These are phyloP conservation scores for Ypsolopha sequella DNA, from an alignment of 2,888 invertebrate genomes.

Conservation along the genomic window DNA sequence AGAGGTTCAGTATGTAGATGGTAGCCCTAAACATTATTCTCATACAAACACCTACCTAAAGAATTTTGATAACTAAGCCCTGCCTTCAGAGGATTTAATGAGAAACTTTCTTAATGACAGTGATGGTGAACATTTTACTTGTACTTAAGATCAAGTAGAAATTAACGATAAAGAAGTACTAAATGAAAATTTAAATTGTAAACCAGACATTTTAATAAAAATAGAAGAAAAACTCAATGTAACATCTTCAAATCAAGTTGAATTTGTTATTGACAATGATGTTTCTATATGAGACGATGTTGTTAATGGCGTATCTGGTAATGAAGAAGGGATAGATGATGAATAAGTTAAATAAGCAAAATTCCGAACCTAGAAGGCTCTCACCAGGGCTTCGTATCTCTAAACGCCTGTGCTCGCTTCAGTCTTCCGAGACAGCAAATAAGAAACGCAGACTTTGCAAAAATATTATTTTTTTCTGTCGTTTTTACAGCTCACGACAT, in stretches of 20 bases:
- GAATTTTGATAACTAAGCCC: constrained; percentile 49
- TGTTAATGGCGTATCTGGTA: constrained; percentile 24
- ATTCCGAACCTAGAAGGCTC: constrained; percentile 69
- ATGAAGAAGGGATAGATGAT: constrained; percentile 35
- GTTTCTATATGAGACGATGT: constrained; percentile 7
- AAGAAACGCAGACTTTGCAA: constrained; percentile 69
- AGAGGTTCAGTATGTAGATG: too few relatives aligned
- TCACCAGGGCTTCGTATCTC: constrained; percentile 72
- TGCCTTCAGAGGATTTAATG: constrained; percentile 57
- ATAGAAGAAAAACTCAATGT: constrained; percentile 8
- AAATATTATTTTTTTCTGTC: constrained; percentile 50
- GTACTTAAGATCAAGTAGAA: background rate
- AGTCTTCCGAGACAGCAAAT: constrained; percentile 69
- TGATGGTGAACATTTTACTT: background rate
- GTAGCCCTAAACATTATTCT: background rate
- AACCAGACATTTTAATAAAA: constrained; percentile 3
- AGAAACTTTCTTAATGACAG: constrained; percentile 12
- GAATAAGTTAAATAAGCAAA: constrained; percentile 56
- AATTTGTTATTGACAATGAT: constrained; percentile 3
- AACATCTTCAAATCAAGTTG: constrained; percentile 1
- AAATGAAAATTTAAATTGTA: background rate
- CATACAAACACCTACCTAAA: constrained; percentile 21
- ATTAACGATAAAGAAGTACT: constrained; percentile 1
- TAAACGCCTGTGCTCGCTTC: constrained; percentile 68
- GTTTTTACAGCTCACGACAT: background rate